Base-by-base conservation (phyloP, 2,888 invertebrate genomes). In the Drosophila colorata region DNA sequence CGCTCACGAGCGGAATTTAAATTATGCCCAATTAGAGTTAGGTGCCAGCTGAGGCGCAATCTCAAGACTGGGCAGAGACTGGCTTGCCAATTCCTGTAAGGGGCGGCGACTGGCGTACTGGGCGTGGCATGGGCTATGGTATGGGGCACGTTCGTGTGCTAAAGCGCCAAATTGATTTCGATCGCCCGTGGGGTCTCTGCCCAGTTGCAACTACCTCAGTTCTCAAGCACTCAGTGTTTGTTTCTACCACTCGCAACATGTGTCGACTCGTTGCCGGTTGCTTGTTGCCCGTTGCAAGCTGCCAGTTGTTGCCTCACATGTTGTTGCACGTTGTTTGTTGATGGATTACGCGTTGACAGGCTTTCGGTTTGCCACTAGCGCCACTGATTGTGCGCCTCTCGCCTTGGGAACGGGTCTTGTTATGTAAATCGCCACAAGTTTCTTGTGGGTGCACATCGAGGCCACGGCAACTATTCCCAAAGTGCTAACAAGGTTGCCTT, bases 1-100 rank as follows among this genome's bases (percentile, higher is more conserved):
- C 87, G 88, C 90, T 90, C 90, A 90, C 90, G 91, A 90, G 76
- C 85, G 90, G 90, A 91, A 90, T 90, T 90, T 90, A 90, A 90
- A 90, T 90, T 90, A 90, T 91, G 90, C 90, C 90, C 90, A 90
- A 90, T 90, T 90, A 90, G 85, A 85, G 85, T 73, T 88, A 85
- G 87, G 85, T 88, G 89, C 74, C 74, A 79, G 82, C 38, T 47
- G 25, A 44, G 56, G 56, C 66, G 43, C 49, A 47, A 55, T 70
- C 66, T 60, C 13, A 20, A 48, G 47, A 64, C 60, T 44, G 23
- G 41, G 31, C 13, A 51, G 47, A 25, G 47, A 25, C 61, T 16
- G 51, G 49, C 61, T 53, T 38, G 31, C 60, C 78, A 57, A 87
- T 70, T 83, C 81, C 84, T 83, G 80, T 75, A 11, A 4, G 3